A percentile compares a stretch with the other conserved stretches of the same genome.
Conservation (phyloP, 53 echinoderm and acorn worm genomes). For the Antedon mediterranea region DNA sequence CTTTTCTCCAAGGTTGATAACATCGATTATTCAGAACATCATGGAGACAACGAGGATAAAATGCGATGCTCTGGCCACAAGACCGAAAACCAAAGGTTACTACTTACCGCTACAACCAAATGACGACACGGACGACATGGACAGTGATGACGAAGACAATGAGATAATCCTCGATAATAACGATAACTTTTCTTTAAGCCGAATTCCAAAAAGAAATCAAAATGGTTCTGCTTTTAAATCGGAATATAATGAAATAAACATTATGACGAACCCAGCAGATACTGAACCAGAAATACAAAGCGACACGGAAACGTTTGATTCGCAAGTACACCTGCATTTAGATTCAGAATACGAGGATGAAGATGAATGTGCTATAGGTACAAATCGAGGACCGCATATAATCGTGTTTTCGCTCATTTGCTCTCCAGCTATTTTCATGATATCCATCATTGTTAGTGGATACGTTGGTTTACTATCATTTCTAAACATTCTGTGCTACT, state of each 20-base stretch:
- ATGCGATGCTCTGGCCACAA: not conserved
- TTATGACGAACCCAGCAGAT: not conserved
- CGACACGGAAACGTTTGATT: not conserved
- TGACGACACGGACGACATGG: not conserved
- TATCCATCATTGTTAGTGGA: conserved; percentile 40
- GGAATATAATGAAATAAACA: not conserved
- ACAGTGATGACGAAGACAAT: not conserved
- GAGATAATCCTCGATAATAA: not conserved
- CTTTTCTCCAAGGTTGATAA: not conserved
- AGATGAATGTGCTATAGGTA: conserved; percentile 9
- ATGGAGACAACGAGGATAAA: not conserved
- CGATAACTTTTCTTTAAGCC: not conserved
- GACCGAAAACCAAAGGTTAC: not conserved
- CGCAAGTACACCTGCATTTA: not conserved
- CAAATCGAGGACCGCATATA: conserved; percentile 41
- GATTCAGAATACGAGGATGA: conserved; percentile 9
- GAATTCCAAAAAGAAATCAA: not conserved
- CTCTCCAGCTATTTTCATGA: conserved; percentile 54
- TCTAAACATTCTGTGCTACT: conserved; percentile 62
- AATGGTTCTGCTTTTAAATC: not conserved
- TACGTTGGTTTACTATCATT: conserved; percentile 79
- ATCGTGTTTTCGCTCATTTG: conserved; percentile 42
- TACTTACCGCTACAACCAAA: not conserved
- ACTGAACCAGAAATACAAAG: not conserved
- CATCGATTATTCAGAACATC: not conserved